phyloP scores from a whole-genome alignment of 35 echinoderm and acorn worm species.

The Eucidaris tribuloides region DNA sequence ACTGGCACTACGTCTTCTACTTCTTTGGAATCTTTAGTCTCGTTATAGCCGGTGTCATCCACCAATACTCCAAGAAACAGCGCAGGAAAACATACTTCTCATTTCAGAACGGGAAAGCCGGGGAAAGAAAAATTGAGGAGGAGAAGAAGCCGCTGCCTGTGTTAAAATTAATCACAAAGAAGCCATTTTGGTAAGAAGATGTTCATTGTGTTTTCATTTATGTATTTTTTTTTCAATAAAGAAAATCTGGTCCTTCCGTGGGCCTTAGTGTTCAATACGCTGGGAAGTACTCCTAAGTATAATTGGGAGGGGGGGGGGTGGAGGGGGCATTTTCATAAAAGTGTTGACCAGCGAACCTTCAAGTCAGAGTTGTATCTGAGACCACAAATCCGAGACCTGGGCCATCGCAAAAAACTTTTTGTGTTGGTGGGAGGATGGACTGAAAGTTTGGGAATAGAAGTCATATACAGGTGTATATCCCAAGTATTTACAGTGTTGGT shows the following conservation, averaged over 20 bases:
- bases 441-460: too few relatives aligned
- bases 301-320: background rate
- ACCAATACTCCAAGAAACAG: conserved; percentile 38
- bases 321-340: too few relatives aligned
- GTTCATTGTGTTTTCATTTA: background rate
- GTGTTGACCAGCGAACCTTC: too few relatives aligned
- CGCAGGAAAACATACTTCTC: conserved; percentile 33
- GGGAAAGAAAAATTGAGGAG: background rate
- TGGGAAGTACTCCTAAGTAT: background rate
- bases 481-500: too few relatives aligned
- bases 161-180: conserved; percentile 36
- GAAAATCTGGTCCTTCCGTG: background rate
- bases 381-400: too few relatives aligned
- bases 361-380: too few relatives aligned
- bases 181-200: conserved; percentile 65
- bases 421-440: too few relatives aligned
- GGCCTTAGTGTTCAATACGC: background rate
- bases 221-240: background rate
- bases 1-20: conserved; percentile 87
- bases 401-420: too few relatives aligned
- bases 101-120: conserved; percentile 21
- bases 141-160: conserved; percentile 40
- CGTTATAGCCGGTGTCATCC: conserved; percentile 34
- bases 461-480: too few relatives aligned
- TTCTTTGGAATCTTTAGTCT: conserved; percentile 70